phyloP scores from a whole-genome alignment of 2,113 vertebrate species.

The Laticauda colubrina region DNA sequence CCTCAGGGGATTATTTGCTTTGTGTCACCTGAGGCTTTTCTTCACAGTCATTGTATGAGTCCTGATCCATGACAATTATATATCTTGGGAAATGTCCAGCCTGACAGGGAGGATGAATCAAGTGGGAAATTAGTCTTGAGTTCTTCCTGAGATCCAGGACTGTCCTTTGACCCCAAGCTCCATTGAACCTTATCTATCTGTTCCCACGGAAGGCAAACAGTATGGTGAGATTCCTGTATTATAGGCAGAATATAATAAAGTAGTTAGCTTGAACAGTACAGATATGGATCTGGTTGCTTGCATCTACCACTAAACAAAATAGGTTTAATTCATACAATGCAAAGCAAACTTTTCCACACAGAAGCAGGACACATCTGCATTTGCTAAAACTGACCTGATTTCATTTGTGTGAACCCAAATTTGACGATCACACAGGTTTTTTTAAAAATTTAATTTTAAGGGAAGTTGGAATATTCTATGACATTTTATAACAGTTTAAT shows the following conservation, averaged over 20 bases:
- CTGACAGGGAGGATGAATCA: neutral
- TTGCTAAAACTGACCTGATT: neutral
- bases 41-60: no score
- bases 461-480: neutral
- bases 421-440: neutral
- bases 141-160: neutral
- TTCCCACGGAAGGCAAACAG: neutral
- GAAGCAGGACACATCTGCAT: neutral
- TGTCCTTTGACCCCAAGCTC: neutral
- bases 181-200: neutral
- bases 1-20: no score
- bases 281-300: neutral
- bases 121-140: neutral
- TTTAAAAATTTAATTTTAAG: neutral
- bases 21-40: no score
- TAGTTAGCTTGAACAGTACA: neutral
- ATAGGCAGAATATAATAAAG: neutral
- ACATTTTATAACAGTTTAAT: neutral
- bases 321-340: neutral
- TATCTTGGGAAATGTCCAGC: neutral
- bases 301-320: neutral
- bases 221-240: neutral
- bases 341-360: neutral
- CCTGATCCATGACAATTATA: neutral
- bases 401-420: neutral